A percentile compares a stretch with the other conserved stretches of the same genome.
These are phyloP conservation scores for Neodiprion virginianus DNA, from an alignment of 1,140 invertebrate species.

Conservation along the genomic window DNA sequence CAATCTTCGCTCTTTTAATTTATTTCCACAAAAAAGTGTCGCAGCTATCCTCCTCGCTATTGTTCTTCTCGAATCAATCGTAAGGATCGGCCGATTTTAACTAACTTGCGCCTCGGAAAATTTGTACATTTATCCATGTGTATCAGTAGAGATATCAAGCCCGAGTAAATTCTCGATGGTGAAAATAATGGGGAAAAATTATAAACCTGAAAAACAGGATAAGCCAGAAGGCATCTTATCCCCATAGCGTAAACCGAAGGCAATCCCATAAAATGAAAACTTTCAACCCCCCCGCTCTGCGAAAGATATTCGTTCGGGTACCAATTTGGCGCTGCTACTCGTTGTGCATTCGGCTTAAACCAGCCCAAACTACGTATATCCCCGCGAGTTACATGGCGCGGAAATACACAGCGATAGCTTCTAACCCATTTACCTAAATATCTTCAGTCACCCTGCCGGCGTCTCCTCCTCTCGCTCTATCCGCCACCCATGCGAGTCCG, in stretches of 20 bases:
- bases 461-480: not conserved
- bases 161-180: no score
- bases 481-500: not conserved
- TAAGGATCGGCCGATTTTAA: no score
- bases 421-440: constrained; percentile 3
- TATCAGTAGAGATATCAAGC: no score
- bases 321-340: not conserved
- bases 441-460: not conserved
- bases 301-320: not conserved
- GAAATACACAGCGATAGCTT: constrained; percentile 2
- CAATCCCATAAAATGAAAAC: not conserved
- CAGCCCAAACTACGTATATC: not conserved
- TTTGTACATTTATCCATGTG: no score
- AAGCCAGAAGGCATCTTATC: not conserved
- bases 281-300: not conserved
- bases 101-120: no score
- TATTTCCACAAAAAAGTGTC: no score
- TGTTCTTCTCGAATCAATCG: no score
- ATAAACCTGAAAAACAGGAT: no score
- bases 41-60: no score
- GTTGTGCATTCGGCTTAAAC: not conserved
- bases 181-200: no score
- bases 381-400: constrained; percentile 1
- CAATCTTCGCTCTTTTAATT: no score
- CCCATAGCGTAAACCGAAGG: constrained; percentile 2